Evolutionary conservation across 2,113 vertebrate species (phyloP), one percentile per base, ranked within the genome.

Genomic region (Glaucidium brasilianum): DNA sequence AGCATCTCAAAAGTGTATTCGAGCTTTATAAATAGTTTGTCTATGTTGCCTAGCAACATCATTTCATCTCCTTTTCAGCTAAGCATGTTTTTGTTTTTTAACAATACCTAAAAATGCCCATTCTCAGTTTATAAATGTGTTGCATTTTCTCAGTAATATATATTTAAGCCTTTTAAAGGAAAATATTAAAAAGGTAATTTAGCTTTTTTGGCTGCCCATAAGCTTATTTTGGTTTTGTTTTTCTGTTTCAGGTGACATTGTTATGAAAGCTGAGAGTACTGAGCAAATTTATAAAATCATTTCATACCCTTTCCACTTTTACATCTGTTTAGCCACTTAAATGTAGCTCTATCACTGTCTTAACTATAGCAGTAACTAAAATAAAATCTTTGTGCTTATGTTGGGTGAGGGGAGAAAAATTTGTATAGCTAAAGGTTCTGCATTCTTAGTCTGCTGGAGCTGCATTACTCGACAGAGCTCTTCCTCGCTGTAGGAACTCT

Each of bases 21-120:
- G 14, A 25, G 90, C 94, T 96, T 97, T 97, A 96, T 97, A 94
- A 96, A 96, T 92, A 92, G 96, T 94, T 95, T 93, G 95, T 73
- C 92, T 53, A 0, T 4, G 92, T 98, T 96, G 97, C 97, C 55
- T 97, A 63, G 97, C 96, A 94, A 97, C 88, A 10, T 35, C 39
- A 39, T 55, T 94, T 94, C 75, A 66, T 45, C 75, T 86, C 76
- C 85, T 85, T 81, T 69, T 77, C 81, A 92, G 85, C 66, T 80
- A 15, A 84, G 88, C 11, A 6, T 71, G 85, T 16, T 45, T 88
- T 83, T 87, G 37, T 68, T 89, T 80, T 90, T 95, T 88, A 93
- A 91, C 73, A 87, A 92, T 85, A 59, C 68, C 92, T 90, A 85
- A 85, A 63, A 96, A 81, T 43, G 71, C 47, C 53, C 5, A 9